A percentile compares a stretch with the other conserved stretches of the same genome.
These are phyloP conservation scores for Xylota segnis DNA, from an alignment of 2,888 invertebrate genomes.

Conservation along the genomic window DNA sequence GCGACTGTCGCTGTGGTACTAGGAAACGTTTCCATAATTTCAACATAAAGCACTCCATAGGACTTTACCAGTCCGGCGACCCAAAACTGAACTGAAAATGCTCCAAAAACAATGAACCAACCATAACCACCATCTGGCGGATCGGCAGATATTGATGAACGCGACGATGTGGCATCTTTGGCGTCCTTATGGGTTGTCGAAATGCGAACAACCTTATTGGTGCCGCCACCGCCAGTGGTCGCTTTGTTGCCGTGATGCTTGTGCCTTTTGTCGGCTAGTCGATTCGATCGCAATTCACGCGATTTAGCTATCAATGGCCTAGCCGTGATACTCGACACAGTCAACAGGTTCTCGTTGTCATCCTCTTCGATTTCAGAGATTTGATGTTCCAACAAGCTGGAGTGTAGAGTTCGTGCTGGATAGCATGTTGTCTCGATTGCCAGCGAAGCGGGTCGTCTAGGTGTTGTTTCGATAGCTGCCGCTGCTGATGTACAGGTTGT, in stretches of 20 bases:
- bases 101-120: constrained; percentile 91
- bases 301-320: constrained; percentile 90
- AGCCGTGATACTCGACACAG: constrained; percentile 90
- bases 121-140: constrained; percentile 91
- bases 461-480: constrained; percentile 82
- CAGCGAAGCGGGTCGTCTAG: constrained; percentile 85
- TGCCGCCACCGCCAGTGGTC: constrained; percentile 28
- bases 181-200: constrained; percentile 49
- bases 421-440: constrained; percentile 84
- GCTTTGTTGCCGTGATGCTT: constrained; percentile 58
- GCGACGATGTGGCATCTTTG: constrained; percentile 80
- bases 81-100: constrained; percentile 92
- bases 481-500: constrained; percentile 54
- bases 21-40: constrained; percentile 92
- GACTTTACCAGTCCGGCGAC: constrained; percentile 92
- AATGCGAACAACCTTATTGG: constrained; percentile 61
- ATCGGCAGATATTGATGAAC: constrained; percentile 81
- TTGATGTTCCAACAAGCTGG: constrained; percentile 84
- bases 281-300: constrained; percentile 85
- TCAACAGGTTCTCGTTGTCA: constrained; percentile 90
- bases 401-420: constrained; percentile 83
- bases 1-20: constrained; percentile 90
- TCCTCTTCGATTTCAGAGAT: constrained; percentile 86
- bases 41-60: constrained; percentile 92
- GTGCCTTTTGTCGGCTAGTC: constrained; percentile 71